phyloP scores from a whole-genome alignment of 2,113 vertebrate species.

The Bufo gargarizans region DNA sequence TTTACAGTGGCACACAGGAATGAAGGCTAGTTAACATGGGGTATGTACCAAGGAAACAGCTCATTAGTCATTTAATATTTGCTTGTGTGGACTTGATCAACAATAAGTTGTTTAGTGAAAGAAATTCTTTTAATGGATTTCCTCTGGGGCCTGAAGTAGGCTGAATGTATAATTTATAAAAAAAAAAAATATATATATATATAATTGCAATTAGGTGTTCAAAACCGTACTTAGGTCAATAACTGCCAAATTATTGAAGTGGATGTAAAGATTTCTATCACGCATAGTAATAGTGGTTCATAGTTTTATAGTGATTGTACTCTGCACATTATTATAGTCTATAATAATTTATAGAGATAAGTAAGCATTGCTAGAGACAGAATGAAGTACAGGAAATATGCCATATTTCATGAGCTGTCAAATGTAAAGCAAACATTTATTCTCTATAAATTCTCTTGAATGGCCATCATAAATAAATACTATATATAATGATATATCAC shows the following conservation, averaged over 20 bases:
- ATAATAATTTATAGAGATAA: no score
- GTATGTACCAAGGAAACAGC: slow-evolving; percentile 12
- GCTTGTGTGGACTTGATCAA: slow-evolving; percentile 42
- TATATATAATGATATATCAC: no score
- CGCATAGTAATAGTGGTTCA: no score
- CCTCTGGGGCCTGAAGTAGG: not conserved
- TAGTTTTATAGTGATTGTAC: not conserved
- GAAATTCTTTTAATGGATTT: slow-evolving; percentile 51
- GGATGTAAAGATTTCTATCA: not conserved
- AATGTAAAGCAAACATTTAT: not conserved
- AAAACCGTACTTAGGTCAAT: not conserved
- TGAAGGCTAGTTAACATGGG: slow-evolving; percentile 20
- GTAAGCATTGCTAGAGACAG: not conserved
- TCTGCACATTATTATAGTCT: not conserved
- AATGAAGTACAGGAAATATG: not conserved
- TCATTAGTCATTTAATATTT: slow-evolving; percentile 58
- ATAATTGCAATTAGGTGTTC: slow-evolving; percentile 24
- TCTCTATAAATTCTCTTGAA: no score
- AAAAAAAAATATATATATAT: not conserved
- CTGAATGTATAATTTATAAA: slow-evolving; percentile 50
- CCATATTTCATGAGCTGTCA: not conserved
- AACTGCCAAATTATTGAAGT: not conserved
- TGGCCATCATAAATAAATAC: no score
- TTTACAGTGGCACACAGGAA: slow-evolving; percentile 8
- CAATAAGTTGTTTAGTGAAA: slow-evolving; percentile 46